Base-by-base conservation (phyloP, 2,797 vertebrate genomes). In the Falco biarmicus region DNA sequence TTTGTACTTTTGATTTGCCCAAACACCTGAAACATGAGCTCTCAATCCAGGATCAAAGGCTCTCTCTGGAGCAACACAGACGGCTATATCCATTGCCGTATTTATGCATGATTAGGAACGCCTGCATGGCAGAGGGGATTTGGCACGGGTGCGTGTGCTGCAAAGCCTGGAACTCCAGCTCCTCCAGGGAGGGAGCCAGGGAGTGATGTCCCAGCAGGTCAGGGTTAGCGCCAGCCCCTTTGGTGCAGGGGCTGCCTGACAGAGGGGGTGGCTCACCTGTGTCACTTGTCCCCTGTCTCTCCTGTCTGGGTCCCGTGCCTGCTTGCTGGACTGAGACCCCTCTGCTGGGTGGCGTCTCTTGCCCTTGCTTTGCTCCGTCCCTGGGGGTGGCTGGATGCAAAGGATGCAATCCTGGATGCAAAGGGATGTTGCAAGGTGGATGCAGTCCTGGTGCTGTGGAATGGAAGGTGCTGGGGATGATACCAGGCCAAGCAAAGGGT, bases 21-120 rank as follows among this genome's bases (percentile, higher is more conserved):
- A 96, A 96, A 97, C 94, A 97, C 97, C 97, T 98, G 97, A 97
- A 97, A 97, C 92, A 96, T 80, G 89, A 93, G 94, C 92, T 98
- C 97, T 96, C 93, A 90, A 90, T 98, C 94, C 80, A 93, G 91
- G 96, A 97, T 97, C 95, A 95, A 91, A 97, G 96, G 87, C 82
- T 87, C 21, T 92, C 89, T 95, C 89, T 95, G 45, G 79, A 92
- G 60, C 94, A 96, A 94, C 94, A 96, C 92, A 96, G 94, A 88
- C 85, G 5, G 80, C 93, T 80, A 95, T 94, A 93, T 96, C 95
- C 91, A 90, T 18, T 2, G n/a, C 70, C 43, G 50, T 95, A 93
- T 95, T 94, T 87, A 87, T 81, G 61, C 29, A 15, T 88, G 94
- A 84, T 93, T 89, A 88, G 96, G 94, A 91, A 61, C 10, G 90